These are phyloP conservation scores for Lycaon pictus DNA, from an alignment of 2,113 vertebrate genomes.

Conservation along the genomic window DNA sequence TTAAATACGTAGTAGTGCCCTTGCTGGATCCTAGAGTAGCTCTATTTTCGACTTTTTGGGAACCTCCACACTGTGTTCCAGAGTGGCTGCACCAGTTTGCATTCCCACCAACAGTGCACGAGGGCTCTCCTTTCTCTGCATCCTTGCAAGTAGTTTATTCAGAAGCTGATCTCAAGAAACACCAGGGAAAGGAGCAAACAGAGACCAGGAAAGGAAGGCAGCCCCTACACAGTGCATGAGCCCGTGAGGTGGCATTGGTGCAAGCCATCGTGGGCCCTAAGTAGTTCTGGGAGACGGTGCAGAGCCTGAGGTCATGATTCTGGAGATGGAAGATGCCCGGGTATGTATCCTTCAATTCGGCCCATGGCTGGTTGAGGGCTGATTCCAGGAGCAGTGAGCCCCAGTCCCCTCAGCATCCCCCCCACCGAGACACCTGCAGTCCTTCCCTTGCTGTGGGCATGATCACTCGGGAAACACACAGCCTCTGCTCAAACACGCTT, in stretches of 20 bases:
- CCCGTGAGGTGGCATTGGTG: background rate
- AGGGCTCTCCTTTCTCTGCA: background rate
- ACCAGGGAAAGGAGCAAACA: background rate
- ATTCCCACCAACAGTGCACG: background rate
- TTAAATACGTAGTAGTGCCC: background rate
- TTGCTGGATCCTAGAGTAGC: background rate
- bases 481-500: background rate
- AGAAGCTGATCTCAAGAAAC: background rate
- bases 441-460: no score
- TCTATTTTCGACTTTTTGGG: background rate
- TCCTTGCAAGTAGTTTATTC: background rate
- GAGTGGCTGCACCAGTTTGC: background rate
- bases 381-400: no score
- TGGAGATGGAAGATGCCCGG: rapidly evolving
- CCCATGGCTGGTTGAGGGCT: background rate
- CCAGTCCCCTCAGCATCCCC: rapidly evolving
- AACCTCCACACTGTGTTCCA: background rate
- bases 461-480: rapidly evolving
- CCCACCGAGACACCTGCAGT: rapidly evolving
- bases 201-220: background rate
- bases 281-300: background rate
- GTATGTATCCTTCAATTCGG: background rate
- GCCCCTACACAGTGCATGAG: rapidly evolving
- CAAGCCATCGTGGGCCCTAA: rapidly evolving
- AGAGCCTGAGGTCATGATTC: background rate